Base-by-base conservation (phyloP, 1,140 invertebrate species). In the Heliconius congener region DNA sequence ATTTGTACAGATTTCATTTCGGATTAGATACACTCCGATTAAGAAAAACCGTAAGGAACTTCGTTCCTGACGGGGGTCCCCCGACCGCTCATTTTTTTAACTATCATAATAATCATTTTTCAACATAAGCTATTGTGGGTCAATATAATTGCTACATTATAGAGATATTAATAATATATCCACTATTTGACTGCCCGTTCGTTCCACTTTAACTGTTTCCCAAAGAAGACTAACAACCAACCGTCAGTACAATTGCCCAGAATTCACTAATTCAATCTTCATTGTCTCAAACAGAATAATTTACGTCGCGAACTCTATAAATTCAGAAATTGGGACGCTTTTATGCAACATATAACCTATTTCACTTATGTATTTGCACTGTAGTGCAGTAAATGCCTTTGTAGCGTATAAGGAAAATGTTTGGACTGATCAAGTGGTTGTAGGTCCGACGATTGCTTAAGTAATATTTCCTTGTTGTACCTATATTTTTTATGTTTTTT, bases 281-380 rank as follows among this genome's bases (percentile, higher is more conserved):
- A 66, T 66, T 66, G 60, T 66, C 60, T 66, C 60, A 66, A 66
- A 66, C 60, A 30, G 60, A 30, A 71, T 75, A 75, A 75, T 55
- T 76, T 50, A 23, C 39, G 27, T 23, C 60, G 74, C 57, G 37
- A 70, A 66, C 66, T 70, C 74, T 76, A 76, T 50, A 50, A 34
- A 76, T 76, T 76, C 60, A 34, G 66, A 76, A 76, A 76, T 70
- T 72, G 71, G 74, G 74, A 18, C 74, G 37, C 74, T 76, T 76
- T 71, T 76, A 76, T 76, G 60, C 60, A 70, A 76, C 39, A n/a
- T n/a, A 27, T 76, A 76, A 66, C 27, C 8, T 57, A 57, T 23
- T 57, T 55, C 55, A 11, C 66, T 27, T 66, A 76, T 76, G 74
- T 76, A 42, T 66, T 70, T 37, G 52, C 18, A 55, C 19, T 55